Percentiles rank a stretch among this genome's conserved stretches.
Evolutionary conservation across 2,888 invertebrate species (phyloP).

Genomic region (Caenorhabditis sp.): DNA sequence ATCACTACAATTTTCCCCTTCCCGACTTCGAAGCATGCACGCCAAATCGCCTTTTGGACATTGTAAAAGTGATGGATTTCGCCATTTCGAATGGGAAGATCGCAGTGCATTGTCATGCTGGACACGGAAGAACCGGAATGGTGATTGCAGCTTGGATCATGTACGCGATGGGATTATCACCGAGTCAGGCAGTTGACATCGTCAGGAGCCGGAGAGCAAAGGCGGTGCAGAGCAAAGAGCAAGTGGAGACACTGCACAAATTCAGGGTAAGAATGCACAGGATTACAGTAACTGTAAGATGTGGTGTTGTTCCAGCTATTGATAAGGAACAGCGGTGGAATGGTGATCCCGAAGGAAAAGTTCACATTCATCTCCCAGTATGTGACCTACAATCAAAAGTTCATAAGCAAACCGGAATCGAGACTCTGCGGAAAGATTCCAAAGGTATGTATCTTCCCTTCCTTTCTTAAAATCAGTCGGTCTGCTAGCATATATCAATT

Average conservation of each 20-base stretch:
- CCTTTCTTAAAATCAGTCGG: too few relatives aligned
- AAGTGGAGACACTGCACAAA: constrained; percentile 66
- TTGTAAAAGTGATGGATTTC: constrained; percentile 93
- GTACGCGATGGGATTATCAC: constrained; percentile 89
- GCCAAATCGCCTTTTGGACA: constrained; percentile 89
- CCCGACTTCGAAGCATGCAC: constrained; percentile 91
- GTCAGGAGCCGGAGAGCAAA: constrained; percentile 65
- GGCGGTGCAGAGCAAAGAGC: constrained; percentile 67
- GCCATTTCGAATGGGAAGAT: constrained; percentile 86
- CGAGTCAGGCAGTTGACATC: constrained; percentile 88
- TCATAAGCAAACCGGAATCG: constrained; percentile 58
- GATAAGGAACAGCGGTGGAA: constrained; percentile 57
- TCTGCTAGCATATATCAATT: background rate
- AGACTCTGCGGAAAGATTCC: constrained; percentile 66
- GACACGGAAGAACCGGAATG: constrained; percentile 89
- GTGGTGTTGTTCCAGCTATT: constrained; percentile 52
- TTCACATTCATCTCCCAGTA: constrained; percentile 48
- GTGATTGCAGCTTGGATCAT: constrained; percentile 92
- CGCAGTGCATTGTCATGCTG: constrained; percentile 91
- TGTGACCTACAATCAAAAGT: constrained; percentile 60
- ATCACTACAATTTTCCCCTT: constrained; percentile 93
- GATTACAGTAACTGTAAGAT: too few relatives aligned
- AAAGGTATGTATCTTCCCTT: too few relatives aligned
- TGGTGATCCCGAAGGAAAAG: constrained; percentile 61
- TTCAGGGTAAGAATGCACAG: too few relatives aligned